These are phyloP conservation scores for Rhegmatorhina hoffmannsi DNA, from an alignment of 2,113 vertebrate species.

Conservation along the genomic window DNA sequence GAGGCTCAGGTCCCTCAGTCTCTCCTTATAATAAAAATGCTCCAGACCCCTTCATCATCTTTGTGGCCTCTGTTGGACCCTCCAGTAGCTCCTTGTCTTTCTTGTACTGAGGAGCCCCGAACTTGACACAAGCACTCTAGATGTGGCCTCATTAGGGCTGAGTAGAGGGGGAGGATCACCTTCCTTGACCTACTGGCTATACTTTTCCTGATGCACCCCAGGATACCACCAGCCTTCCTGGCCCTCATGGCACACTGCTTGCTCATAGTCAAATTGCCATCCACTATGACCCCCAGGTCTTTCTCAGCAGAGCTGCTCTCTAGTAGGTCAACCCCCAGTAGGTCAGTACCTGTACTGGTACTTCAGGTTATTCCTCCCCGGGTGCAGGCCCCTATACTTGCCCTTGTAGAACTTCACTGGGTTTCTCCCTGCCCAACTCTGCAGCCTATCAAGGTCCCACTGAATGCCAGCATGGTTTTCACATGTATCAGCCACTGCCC, in stretches of 20 bases:
- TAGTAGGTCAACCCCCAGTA: not conserved
- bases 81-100: too few relatives aligned
- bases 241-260: not conserved
- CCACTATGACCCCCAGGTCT: not conserved
- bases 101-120: not conserved
- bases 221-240: not conserved
- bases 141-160: not conserved
- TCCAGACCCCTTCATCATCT: not conserved
- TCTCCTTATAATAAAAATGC: not conserved
- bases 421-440: not conserved
- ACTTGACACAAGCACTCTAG: not conserved
- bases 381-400: not conserved
- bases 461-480: not conserved
- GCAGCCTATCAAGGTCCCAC: not conserved
- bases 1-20: rapidly evolving
- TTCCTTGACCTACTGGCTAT: not conserved
- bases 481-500: not conserved
- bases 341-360: not conserved
- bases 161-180: not conserved
- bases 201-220: not conserved
- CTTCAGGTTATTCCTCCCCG: not conserved
- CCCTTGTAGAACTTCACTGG: not conserved
- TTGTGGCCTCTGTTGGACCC: not conserved
- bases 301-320: not conserved
- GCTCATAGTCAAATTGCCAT: not conserved